Base-by-base conservation (phyloP, 2,113 vertebrate genomes). In the Notechis scutatus region DNA sequence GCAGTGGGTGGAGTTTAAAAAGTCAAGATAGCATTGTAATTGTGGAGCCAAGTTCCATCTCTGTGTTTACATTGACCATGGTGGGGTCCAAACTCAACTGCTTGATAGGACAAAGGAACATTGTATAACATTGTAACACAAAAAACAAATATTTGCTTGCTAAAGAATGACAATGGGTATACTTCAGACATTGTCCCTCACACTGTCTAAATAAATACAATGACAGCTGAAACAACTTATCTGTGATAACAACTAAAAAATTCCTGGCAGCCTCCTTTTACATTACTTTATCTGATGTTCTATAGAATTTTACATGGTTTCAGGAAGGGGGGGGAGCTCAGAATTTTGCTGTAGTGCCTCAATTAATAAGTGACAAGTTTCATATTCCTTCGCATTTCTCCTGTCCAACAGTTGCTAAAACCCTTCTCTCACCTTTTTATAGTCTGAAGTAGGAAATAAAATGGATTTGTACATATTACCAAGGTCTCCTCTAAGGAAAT, bases 171-270 rank as follows among this genome's bases (percentile, higher is more conserved):
- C 74, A 81, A 9, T 81, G 74, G 74, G 74, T 21, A 39, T 81
- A 42, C 0, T 0, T 6, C n/a, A 2, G 6, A 26, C 85, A 0
- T 9, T 85, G 8, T 14, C 12, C n/a, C 11, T 47, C 7, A 85
- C 42, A 47, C 5, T 0, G 6, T 15, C 0, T 1, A 54, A 23
- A 59, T 2, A 34, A 88, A 4, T 1, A 0, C 29, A 34, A 11
- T 50, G 54, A 0, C 3, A 55, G 1, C 42, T 15, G 86, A 50
- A 57, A 1, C 54, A 4, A 0, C 57, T 59, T 2, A 0, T 59
- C 1, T 10, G 91, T 42, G 47, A 52, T 21, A 1, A 0, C 56
- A 34, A 39, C 50, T 0, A 0, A 91, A 24, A 23, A 85, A 11
- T 50, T 52, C 47, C 47, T 87, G 85, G 26, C 45, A 29, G 85